Percentiles rank a stretch among this genome's conserved stretches.
phyloP scores from a whole-genome alignment of 1,140 invertebrate genomes.

The Zaprionus tsacasi region DNA sequence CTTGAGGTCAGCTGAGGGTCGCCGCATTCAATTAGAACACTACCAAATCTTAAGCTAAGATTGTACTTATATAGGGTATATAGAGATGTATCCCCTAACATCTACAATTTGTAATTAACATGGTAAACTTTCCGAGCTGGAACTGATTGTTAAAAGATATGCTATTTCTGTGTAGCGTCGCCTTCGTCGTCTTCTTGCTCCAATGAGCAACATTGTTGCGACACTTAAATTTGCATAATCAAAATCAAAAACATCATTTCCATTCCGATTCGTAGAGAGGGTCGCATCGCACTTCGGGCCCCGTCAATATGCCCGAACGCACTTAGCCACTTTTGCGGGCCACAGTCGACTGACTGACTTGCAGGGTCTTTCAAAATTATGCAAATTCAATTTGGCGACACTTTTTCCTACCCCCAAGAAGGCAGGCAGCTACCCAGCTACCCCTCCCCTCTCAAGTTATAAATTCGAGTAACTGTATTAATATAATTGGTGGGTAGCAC shows the following conservation, averaged over 20 bases:
- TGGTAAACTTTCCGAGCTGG: slow-evolving; percentile 24
- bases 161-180: slow-evolving; percentile 30
- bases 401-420: slow-evolving; percentile 36
- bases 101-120: slow-evolving; percentile 59
- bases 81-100: background rate
- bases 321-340: slow-evolving; percentile 77
- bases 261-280: slow-evolving; percentile 40
- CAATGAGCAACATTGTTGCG: slow-evolving; percentile 75
- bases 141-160: slow-evolving; percentile 39
- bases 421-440: background rate
- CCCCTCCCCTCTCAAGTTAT: slow-evolving; percentile 44
- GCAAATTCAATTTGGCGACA: slow-evolving; percentile 82
- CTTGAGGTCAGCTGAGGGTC: slow-evolving; percentile 10
- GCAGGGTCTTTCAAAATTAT: slow-evolving; percentile 73
- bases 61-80: background rate
- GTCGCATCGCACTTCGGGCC: background rate
- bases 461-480: slow-evolving; percentile 82
- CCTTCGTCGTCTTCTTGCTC: slow-evolving; percentile 51
- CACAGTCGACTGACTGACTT: slow-evolving; percentile 48
- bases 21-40: slow-evolving; percentile 30
- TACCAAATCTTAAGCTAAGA: slow-evolving; percentile 1
- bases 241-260: slow-evolving; percentile 83
- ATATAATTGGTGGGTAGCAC: slow-evolving; percentile 68
- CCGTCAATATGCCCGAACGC: slow-evolving; percentile 65
- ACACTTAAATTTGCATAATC: slow-evolving; percentile 84